Percentiles rank a stretch among this genome's conserved stretches.
Conservation (phyloP, 2,797 vertebrate genomes). For the Rhinogobio ventralis region DNA sequence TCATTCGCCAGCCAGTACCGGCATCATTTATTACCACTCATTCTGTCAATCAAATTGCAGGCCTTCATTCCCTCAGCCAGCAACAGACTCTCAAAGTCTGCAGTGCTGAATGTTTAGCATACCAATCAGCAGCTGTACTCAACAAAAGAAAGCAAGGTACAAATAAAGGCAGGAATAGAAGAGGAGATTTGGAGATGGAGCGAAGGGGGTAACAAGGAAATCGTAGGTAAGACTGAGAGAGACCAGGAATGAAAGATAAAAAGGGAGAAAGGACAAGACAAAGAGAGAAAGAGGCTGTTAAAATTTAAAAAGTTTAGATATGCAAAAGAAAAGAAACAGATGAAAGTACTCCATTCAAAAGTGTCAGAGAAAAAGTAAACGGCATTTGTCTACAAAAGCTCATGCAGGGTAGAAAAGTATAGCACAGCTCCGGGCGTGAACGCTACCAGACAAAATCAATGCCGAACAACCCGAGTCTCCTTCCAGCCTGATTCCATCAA, state of each 20-base stretch:
- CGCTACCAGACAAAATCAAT: slow-evolving; percentile 56
- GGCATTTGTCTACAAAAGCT: slow-evolving; percentile 19
- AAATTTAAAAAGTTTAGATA: slow-evolving; percentile 50
- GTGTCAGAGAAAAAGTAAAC: background rate
- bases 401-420: slow-evolving; percentile 16
- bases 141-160: slow-evolving; percentile 20
- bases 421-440: slow-evolving; percentile 45
- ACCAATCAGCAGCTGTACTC: slow-evolving; percentile 57
- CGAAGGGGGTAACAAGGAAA: background rate
- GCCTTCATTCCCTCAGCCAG: slow-evolving; percentile 38
- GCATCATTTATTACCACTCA: slow-evolving; percentile 72
- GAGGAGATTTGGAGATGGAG: background rate
- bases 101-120: slow-evolving; percentile 64
- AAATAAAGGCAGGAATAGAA: slow-evolving; percentile 28
- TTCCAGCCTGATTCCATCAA: slow-evolving; percentile 48
- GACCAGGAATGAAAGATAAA: slow-evolving; percentile 13
- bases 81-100: slow-evolving; percentile 42
- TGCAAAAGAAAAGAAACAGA: slow-evolving; percentile 24
- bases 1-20: slow-evolving; percentile 60
- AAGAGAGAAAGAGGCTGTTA: slow-evolving; percentile 39
- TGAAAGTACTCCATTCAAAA: background rate
- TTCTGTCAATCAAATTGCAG: slow-evolving; percentile 68
- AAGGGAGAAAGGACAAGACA: slow-evolving; percentile 20
- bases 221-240: slow-evolving; percentile 14
- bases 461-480: slow-evolving; percentile 44